These are phyloP conservation scores for Noctua janthina DNA, from an alignment of 2,888 invertebrate genomes.

Conservation along the genomic window DNA sequence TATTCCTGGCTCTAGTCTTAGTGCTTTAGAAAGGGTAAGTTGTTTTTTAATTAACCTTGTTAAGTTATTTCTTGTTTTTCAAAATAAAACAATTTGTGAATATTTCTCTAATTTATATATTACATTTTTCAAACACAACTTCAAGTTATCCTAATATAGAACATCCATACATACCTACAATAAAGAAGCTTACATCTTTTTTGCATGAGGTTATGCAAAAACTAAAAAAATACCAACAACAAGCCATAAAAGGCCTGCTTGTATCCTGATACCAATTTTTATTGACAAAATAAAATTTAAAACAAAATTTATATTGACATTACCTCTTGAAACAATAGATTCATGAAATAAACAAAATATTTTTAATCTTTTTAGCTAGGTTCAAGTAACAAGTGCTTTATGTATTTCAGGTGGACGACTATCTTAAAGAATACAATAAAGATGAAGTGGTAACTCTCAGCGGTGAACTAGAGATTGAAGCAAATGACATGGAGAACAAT, in stretches of 20 bases:
- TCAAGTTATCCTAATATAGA: not conserved
- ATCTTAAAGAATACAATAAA: slow-evolving; percentile 88
- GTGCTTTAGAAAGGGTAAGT: slow-evolving; percentile 87
- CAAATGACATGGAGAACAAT: slow-evolving; percentile 87
- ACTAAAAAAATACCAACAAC: not conserved
- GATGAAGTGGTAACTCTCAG: slow-evolving; percentile 88
- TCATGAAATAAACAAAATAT: not conserved
- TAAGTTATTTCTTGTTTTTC: not conserved
- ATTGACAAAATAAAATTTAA: too few relatives aligned
- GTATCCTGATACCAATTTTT: too few relatives aligned
- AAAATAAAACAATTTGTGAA: not conserved
- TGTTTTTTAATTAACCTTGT: not conserved
- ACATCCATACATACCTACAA: not conserved
- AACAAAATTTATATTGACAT: too few relatives aligned
- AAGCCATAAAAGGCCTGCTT: not conserved
- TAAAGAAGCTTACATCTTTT: not conserved
- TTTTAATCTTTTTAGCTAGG: not conserved
- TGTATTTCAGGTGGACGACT: slow-evolving; percentile 85
- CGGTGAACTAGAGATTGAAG: slow-evolving; percentile 88
- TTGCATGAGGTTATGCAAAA: not conserved
- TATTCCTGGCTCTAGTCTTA: slow-evolving; percentile 88
- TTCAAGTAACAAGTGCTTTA: not conserved
- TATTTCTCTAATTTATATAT: not conserved
- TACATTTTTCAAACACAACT: not conserved
- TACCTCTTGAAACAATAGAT: not conserved